Conservation (phyloP, 2,888 invertebrate genomes). For the Hipparchia sbordonii region DNA sequence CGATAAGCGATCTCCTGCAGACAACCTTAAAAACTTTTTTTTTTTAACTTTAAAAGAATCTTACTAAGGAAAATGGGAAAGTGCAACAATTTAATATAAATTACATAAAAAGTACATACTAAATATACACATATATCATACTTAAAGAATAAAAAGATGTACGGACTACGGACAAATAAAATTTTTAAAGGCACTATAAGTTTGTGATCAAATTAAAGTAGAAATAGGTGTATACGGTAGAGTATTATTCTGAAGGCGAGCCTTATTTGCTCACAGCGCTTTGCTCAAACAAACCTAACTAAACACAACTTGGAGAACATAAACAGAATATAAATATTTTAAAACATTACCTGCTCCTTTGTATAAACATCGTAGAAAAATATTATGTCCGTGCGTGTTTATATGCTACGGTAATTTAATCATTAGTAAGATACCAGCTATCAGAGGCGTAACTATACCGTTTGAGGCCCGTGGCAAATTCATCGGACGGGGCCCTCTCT, state of each 20-base stretch:
- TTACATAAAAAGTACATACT: too few species aligned
- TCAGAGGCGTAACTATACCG: too few species aligned
- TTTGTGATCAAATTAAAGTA: neutral
- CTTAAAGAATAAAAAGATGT: neutral
- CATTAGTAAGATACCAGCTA: too few species aligned
- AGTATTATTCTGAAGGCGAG: neutral
- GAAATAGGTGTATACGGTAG: neutral
- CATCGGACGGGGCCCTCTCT: too few species aligned
- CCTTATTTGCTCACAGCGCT: neutral
- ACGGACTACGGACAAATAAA: neutral
- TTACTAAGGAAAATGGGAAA: too few species aligned
- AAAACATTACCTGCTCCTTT: conserved; percentile 8
- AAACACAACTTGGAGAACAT: conserved; percentile 20
- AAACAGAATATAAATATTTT: conserved; percentile 24
- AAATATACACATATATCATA: too few species aligned
- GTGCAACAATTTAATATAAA: too few species aligned
- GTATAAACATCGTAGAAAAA: neutral
- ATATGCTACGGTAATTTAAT: too few species aligned
- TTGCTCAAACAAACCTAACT: conserved; percentile 23
- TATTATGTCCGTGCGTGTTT: neutral
- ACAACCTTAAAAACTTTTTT: too few species aligned
- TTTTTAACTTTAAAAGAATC: too few species aligned
- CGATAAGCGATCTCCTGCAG: too few species aligned
- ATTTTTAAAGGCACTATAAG: conserved; percentile 1
- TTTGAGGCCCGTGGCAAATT: too few species aligned